Conservation (phyloP, 2,797 vertebrate genomes). For the Microhierax caerulescens region DNA sequence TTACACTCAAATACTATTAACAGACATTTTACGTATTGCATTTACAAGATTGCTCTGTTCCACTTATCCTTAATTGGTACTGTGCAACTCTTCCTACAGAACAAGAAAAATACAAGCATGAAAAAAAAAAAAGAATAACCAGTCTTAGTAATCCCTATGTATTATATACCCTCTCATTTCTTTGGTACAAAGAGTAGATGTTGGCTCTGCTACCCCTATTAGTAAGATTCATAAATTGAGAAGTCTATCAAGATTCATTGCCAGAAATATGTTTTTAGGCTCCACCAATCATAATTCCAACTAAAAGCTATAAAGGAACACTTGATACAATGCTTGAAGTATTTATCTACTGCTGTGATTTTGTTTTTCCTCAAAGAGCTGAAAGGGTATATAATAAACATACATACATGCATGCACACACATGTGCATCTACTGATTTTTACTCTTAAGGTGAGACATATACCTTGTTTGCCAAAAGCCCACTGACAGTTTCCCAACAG, state of each 20-base stretch:
- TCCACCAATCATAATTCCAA: not conserved
- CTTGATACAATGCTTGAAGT: not conserved
- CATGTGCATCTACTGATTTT: not conserved
- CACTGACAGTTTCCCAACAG: not conserved
- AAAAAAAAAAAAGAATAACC: not conserved
- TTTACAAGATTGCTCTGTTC: not conserved
- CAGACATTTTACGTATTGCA: not conserved
- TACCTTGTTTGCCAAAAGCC: not conserved
- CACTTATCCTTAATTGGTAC: not conserved
- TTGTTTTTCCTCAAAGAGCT: not conserved
- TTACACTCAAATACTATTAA: not conserved
- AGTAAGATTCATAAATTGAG: not conserved
- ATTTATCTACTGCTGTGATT: not conserved
- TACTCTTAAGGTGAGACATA: not conserved
- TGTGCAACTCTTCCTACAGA: not conserved
- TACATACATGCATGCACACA: accelerated
- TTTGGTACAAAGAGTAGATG: not conserved
- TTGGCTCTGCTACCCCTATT: not conserved
- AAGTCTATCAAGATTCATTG: not conserved
- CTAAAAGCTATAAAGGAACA: not conserved
- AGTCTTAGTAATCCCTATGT: not conserved
- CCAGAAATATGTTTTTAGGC: not conserved
- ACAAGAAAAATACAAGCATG: not conserved
- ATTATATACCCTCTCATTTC: not conserved
- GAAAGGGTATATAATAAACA: not conserved